Evolutionary conservation across 2,888 invertebrate genomes (phyloP).

Genomic region (Microctonus aethiopoides): DNA sequence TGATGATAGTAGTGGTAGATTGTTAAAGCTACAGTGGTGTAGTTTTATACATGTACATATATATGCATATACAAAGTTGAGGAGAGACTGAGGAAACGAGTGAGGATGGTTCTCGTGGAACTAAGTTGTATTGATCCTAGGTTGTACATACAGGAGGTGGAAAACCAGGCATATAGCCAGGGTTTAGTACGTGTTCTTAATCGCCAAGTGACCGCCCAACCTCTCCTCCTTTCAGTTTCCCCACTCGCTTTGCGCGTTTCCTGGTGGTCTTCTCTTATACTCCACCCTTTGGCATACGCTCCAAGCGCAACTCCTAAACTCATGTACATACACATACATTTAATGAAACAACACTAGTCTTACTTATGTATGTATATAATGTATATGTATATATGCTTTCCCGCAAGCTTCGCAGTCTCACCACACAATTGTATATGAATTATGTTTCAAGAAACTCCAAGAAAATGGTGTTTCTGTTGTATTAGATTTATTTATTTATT

Average conservation of each 20-base stretch:
- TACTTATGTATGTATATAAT: no score
- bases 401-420: background rate
- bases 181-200: constrained; percentile 68
- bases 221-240: constrained; percentile 48
- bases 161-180: constrained; percentile 60
- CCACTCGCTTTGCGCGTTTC: background rate
- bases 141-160: constrained; percentile 58
- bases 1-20: constrained; percentile 38
- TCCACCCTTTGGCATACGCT: constrained; percentile 39
- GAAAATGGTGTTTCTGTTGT: background rate
- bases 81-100: constrained; percentile 37
- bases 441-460: constrained; percentile 10
- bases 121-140: constrained; percentile 67
- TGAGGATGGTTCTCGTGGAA: constrained; percentile 57
- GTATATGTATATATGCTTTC: background rate
- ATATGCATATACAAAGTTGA: constrained; percentile 30
- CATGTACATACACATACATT: background rate
- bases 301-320: constrained; percentile 15
- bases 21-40: background rate
- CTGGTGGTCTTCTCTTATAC: constrained; percentile 25
- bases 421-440: background rate
- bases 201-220: constrained; percentile 67
- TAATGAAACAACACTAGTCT: background rate
- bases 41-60: background rate
- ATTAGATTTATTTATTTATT: background rate